A percentile compares a stretch with the other conserved stretches of the same genome.
Evolutionary conservation across 2,888 invertebrate species (phyloP).

Genomic region (Andrena hattorfiana): DNA sequence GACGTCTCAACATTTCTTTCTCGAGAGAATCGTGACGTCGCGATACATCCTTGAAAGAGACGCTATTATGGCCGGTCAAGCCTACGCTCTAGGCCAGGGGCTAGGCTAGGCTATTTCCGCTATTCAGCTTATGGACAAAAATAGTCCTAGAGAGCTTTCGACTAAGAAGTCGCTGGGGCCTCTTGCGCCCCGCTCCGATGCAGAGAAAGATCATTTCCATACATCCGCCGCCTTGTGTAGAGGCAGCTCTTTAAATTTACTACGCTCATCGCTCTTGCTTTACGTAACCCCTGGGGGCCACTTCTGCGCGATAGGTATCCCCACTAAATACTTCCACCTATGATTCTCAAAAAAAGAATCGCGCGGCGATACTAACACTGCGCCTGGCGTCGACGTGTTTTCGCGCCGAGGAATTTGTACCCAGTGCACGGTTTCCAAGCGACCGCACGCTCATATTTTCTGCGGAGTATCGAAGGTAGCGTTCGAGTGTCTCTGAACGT

Average conservation of each 20-base stretch:
- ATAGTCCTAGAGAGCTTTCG: conserved; percentile 76
- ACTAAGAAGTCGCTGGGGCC: conserved; percentile 61
- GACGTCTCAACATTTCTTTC: conserved; percentile 31
- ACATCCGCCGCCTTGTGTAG: conserved; percentile 29
- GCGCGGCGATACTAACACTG: too few species aligned
- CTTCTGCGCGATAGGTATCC: background rate
- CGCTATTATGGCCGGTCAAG: conserved; percentile 79
- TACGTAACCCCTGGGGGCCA: conserved; percentile 20
- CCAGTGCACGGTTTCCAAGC: too few species aligned
- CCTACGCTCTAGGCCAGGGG: conserved; percentile 83
- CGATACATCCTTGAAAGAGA: conserved; percentile 69
- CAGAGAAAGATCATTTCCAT: conserved; percentile 40
- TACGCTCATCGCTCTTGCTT: conserved; percentile 3
- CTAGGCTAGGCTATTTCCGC: conserved; percentile 83
- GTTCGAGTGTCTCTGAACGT: too few species aligned
- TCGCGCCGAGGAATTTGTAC: too few species aligned
- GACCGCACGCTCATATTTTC: too few species aligned
- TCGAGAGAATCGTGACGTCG: conserved; percentile 55
- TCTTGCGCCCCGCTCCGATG: conserved; percentile 26
- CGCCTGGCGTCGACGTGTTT: too few species aligned
- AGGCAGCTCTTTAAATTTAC: conserved; percentile 20
- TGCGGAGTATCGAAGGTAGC: too few species aligned
- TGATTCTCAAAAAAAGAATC: too few species aligned
- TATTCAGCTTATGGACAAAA: conserved; percentile 81
- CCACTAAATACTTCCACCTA: too few species aligned